Evolutionary conservation across 2,888 invertebrate genomes (phyloP), one percentile per base, ranked within the genome.

Genomic region (Morpho deidamia): DNA sequence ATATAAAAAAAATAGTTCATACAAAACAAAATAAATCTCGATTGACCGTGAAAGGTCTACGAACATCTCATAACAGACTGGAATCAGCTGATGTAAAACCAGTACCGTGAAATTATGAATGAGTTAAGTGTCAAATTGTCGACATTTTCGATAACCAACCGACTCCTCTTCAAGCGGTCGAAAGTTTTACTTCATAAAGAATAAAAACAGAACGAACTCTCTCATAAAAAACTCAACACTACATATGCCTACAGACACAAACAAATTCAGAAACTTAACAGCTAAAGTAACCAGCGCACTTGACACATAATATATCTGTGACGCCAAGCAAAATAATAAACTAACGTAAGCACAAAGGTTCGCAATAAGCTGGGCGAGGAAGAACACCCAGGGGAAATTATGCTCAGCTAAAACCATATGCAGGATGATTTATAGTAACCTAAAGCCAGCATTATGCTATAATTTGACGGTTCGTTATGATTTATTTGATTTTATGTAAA

Each of bases 381-480:
- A 44, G 43, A 45, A 44, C 39, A 45, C 75, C 64, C 70, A 10
- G 11, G 74, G 75, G 74, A 75, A 75, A 75, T 75, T 75, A 74
- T 67, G 49, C 59, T 61, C 47, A 55, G 64, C 69, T 70, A 69
- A 71, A 68, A 67, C 65, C 64, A 42, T 49, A 62, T 69, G 62
- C 62, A 60, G 63, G 56, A 63, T 73, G 70, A 73, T 70, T 70
- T 71, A 73, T 69, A 59, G 63, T 51, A 59, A 55, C 62, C 59
- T 53, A 60, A 64, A 56, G 56, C 51, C 52, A 51, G 53, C 51
- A 58, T 62, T 51, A 60, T 53, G 56, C 54, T 58, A 44, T 62
- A 59, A 59, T 59, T 59, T 59, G 59, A 56, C 56, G 51, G 51
- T 43, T 48, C 48, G 11, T 34, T 44, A 32, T 59, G 56, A 59